phyloP scores from a whole-genome alignment of 2,888 invertebrate species.

The Copidosoma aretas region DNA sequence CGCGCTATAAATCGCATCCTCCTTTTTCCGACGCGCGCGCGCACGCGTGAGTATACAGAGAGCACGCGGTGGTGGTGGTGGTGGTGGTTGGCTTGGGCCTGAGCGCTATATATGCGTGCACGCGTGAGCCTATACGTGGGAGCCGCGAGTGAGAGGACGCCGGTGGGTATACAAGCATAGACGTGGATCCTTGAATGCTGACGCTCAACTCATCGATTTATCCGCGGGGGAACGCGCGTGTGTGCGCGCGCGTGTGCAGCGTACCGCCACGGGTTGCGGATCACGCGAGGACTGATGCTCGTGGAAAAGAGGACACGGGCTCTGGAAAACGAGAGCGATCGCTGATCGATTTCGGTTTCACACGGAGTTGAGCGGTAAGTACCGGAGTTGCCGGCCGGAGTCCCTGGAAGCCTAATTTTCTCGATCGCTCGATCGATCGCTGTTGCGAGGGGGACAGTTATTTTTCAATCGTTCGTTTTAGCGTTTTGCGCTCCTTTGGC shows the following conservation, averaged over 20 bases:
- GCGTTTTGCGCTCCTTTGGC: too few relatives aligned
- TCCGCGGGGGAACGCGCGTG: background rate
- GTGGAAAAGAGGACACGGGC: background rate
- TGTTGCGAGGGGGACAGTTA: too few relatives aligned
- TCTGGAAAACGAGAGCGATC: background rate
- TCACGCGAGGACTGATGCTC: too few relatives aligned
- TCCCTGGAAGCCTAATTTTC: too few relatives aligned
- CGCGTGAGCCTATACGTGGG: background rate
- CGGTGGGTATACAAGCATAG: background rate
- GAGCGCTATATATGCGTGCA: background rate
- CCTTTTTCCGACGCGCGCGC: too few relatives aligned
- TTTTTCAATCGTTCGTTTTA: too few relatives aligned
- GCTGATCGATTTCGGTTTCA: background rate
- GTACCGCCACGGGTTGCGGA: background rate
- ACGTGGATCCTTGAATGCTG: conserved; percentile 33
- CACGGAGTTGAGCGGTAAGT: background rate
- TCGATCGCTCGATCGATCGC: too few relatives aligned
- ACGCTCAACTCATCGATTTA: conserved; percentile 34
- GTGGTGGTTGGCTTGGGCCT: too few relatives aligned
- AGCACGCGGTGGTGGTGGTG: too few relatives aligned
- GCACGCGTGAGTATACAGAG: too few relatives aligned
- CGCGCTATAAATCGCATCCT: too few relatives aligned
- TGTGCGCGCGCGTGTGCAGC: background rate
- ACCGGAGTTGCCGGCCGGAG: too few relatives aligned
- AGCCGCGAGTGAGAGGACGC: background rate